These are phyloP conservation scores for Reinhardtius hippoglossoides DNA, from an alignment of 2,113 vertebrate species.

Conservation along the genomic window DNA sequence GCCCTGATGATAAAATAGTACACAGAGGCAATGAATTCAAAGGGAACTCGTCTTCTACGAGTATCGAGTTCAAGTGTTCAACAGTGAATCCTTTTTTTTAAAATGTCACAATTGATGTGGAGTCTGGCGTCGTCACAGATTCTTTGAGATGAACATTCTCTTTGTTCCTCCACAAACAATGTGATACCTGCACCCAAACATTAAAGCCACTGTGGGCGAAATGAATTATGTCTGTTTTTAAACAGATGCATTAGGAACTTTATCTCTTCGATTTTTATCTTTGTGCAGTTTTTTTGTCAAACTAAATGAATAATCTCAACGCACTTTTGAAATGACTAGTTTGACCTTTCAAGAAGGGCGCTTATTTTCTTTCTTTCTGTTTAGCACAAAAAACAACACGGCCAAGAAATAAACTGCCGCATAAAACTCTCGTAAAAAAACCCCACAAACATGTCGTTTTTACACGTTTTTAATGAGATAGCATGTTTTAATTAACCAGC, in stretches of 20 bases:
- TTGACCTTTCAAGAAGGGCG: not conserved
- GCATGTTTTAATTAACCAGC: not conserved
- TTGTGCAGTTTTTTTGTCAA: not conserved
- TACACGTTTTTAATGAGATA: not conserved
- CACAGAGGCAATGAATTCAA: slow-evolving; percentile 22
- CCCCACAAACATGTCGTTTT: not conserved
- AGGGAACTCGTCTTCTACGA: not conserved
- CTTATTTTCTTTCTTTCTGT: not conserved
- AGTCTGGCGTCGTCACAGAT: not conserved
- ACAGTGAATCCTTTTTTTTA: slow-evolving; percentile 10
- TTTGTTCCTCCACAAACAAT: not conserved
- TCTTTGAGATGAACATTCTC: not conserved
- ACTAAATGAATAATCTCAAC: not conserved
- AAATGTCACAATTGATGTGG: not conserved
- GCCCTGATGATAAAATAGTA: not conserved
- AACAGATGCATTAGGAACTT: too few relatives aligned
- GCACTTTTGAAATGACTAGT: not conserved
- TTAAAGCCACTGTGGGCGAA: not conserved
- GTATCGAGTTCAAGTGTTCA: not conserved
- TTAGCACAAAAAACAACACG: not conserved
- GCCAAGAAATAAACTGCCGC: not conserved
- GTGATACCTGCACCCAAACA: not conserved
- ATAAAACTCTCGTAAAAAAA: not conserved
- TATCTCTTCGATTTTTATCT: too few relatives aligned
- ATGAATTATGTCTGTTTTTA: not conserved